phyloP scores from a whole-genome alignment of 2,888 invertebrate genomes.

The Scaptomyza cyrtandrae region DNA sequence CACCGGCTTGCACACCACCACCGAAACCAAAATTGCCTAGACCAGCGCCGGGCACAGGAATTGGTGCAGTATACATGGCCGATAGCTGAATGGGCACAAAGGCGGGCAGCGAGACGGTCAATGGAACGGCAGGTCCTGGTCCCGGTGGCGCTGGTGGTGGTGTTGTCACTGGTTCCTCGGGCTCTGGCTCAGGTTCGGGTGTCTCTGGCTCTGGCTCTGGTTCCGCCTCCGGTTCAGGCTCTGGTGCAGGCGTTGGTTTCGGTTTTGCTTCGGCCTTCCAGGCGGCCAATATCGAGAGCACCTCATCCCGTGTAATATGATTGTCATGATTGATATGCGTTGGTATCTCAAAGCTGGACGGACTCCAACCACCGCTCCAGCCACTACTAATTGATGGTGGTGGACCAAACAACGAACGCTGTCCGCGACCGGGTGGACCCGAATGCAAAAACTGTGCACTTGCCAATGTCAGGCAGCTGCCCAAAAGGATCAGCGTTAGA shows the following conservation, averaged over 20 bases:
- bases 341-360: slow-evolving; percentile 48
- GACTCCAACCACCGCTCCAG: slow-evolving; percentile 55
- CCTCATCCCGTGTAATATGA: slow-evolving; percentile 78
- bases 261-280: slow-evolving; percentile 74
- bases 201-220: slow-evolving; percentile 62
- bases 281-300: slow-evolving; percentile 76
- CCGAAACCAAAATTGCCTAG: slow-evolving; percentile 45
- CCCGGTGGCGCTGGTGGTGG: slow-evolving; percentile 72
- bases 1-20: slow-evolving; percentile 8
- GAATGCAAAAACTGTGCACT: slow-evolving; percentile 46
- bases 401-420: slow-evolving; percentile 28
- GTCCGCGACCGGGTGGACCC: slow-evolving; percentile 17
- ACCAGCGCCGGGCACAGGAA: slow-evolving; percentile 51
- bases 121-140: slow-evolving; percentile 79
- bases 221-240: slow-evolving; percentile 76
- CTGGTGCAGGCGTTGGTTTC: slow-evolving; percentile 77
- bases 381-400: slow-evolving; percentile 26
- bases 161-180: slow-evolving; percentile 79
- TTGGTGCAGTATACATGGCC: slow-evolving; percentile 84
- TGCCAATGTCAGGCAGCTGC: slow-evolving; percentile 33
- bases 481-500: slow-evolving; percentile 40
- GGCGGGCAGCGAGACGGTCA: slow-evolving; percentile 82
- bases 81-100: slow-evolving; percentile 83
- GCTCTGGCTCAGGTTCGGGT: slow-evolving; percentile 82
- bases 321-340: slow-evolving; percentile 46